Conservation (phyloP, 2,113 vertebrate species). For the Gorsachius goisagi region DNA sequence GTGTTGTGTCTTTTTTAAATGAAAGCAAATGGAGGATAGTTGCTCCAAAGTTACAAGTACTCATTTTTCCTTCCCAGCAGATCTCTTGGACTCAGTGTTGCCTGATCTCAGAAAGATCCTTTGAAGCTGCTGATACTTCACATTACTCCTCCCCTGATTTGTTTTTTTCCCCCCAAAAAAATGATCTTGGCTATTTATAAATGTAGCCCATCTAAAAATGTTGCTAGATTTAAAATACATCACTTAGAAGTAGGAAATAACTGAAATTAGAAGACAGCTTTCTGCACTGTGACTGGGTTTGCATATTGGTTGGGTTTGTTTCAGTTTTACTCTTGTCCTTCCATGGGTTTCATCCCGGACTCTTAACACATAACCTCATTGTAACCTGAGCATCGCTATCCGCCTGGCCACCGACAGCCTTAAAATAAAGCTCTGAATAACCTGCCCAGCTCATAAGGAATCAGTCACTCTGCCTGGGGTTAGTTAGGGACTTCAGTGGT, state of each 20-base stretch:
- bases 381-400: background rate
- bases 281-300: background rate
- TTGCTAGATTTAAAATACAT: background rate
- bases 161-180: no score
- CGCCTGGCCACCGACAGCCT: background rate
- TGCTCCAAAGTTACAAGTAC: background rate
- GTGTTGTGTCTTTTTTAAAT: background rate
- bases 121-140: background rate
- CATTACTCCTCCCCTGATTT: background rate
- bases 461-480: background rate
- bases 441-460: background rate
- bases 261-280: background rate
- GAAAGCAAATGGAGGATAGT: background rate
- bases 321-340: background rate
- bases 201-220: background rate
- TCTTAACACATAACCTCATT: accelerated
- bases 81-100: background rate
- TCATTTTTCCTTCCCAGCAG: background rate
- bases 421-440: background rate
- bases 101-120: background rate
- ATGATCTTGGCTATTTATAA: background rate
- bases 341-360: background rate
- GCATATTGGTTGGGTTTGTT: accelerated
- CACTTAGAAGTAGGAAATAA: background rate
- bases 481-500: background rate